Base-by-base conservation (phyloP, 2,113 vertebrate species). In the Gopherus flavomarginatus region DNA sequence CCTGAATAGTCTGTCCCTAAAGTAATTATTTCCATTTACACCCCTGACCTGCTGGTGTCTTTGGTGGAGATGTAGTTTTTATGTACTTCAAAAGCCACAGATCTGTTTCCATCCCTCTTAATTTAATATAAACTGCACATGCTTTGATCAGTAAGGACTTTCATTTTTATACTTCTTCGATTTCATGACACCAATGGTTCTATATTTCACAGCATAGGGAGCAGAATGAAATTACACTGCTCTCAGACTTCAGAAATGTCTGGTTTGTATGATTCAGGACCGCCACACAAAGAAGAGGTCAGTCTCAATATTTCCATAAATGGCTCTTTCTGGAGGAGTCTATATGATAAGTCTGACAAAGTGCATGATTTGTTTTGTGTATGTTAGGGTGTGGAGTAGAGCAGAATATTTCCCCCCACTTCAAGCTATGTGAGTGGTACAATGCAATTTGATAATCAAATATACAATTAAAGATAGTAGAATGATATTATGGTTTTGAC, bases 1-100 rank as follows among this genome's bases (percentile, higher is more conserved):
- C 96, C 94, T 96, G 95, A 98, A 96, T 89, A 97, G 91, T 90
- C 96, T 96, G 96, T 97, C 98, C 97, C 98, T 98, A 98, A 98
- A 98, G 97, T 91, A 98, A 97, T 98, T 98, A 98, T 97, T 98
- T 98, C 97, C 97, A 97, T 97, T 98, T 98, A 97, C 92, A 98
- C 97, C 90, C 89, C 91, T 98, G 98, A 98, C 98, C 98, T 96
- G 97, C 96, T 97, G 92, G 97, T 96, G 93, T 96, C 96, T 97
- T 97, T 9, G 1, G 84, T 93, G 90, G 59, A 95, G 96, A 96
- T 97, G 91, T 96, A 97, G 92, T 97, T 98, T 98, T 97, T 96
- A 97, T 97, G 97, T 97, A 96, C 95, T 98, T 97, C 97, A 98
- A 97, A 98, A 98, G 94, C 94, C 97, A 97, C 89, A 98, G 97